Evolutionary conservation across 2,113 vertebrate species (phyloP), one percentile per base, ranked within the genome.

Genomic region (Ptychochromis oligacanthus): DNA sequence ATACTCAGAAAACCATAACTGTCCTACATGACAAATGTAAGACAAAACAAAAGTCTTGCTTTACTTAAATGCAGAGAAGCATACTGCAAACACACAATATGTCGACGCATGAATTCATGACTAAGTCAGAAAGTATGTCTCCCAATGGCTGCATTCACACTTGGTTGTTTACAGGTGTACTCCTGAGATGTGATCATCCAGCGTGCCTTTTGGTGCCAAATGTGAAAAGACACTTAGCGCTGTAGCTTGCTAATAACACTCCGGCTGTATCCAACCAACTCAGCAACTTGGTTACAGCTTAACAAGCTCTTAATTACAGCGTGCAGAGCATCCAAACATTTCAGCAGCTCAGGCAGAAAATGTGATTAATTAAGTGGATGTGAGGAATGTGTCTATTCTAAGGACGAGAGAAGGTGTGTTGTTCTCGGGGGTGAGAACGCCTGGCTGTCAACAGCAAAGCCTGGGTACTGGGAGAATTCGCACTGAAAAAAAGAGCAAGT

Each of bases 221-320:
- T 52, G 52, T 62, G 79, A 67, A 43, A 60, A 83, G 74, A 79
- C 74, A 83, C 81, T 79, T 43, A 4, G 55, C 57, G 60, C 75
- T 75, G 84, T 49, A 85, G 80, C 83, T 57, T 61, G 84, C 89
- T 90, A 90, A 94, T 92, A 83, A 91, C 79, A 77, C 65, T 65
- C 84, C 59, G 40, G 26, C 82, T 79, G 82, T 56, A 75, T 81
- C 64, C 79, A 85, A 91, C 79, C 83, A 88, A 81, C 74, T 90
- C 90, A 81, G 86, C 80, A 79, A 89, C 87, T 87, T 88, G 75
- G 90, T 91, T 81, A 87, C 83, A 92, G 84, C 76, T 87, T 91
- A 93, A 94, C 82, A 81, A 90, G 87, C 85, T 86, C 89, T 92
- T 92, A 93, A 92, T 93, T 93, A 93, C 86, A 85, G 79, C 83